phyloP scores from a whole-genome alignment of 2,113 vertebrate genomes.

The Myxocyprinus asiaticus region DNA sequence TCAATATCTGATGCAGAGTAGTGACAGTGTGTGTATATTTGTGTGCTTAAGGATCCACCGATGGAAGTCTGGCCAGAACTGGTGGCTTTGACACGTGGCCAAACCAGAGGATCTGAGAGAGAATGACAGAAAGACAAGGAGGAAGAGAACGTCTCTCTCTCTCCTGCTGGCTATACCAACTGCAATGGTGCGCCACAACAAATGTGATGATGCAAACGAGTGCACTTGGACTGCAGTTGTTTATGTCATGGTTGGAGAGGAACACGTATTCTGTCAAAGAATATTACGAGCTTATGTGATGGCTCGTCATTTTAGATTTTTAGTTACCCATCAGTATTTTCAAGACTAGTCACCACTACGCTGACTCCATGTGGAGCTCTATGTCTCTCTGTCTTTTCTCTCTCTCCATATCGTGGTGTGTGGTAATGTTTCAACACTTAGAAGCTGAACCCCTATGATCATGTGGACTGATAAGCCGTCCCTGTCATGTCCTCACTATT shows the following conservation, averaged over 20 bases:
- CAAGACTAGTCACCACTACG: no score
- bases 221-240: background rate
- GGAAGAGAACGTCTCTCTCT: slow-evolving; percentile 15
- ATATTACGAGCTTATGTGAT: background rate
- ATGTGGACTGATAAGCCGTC: slow-evolving; percentile 37
- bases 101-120: slow-evolving; percentile 31
- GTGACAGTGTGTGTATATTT: background rate
- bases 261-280: background rate
- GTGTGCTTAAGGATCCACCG: slow-evolving; percentile 21
- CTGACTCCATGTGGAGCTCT: background rate
- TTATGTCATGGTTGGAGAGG: background rate
- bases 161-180: background rate
- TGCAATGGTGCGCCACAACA: slow-evolving; percentile 27
- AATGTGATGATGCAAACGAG: slow-evolving; percentile 31
- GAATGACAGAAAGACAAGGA: slow-evolving; percentile 4
- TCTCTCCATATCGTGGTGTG: slow-evolving; percentile 8
- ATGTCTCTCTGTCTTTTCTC: slow-evolving; percentile 9
- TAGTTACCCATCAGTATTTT: background rate
- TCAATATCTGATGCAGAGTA: slow-evolving; percentile 13
- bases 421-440: slow-evolving; percentile 34
- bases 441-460: slow-evolving; percentile 45
- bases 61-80: slow-evolving; percentile 30
- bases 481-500: slow-evolving; percentile 29
- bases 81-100: slow-evolving; percentile 48
- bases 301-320: background rate